A percentile compares a stretch with the other conserved stretches of the same genome.
Conservation (phyloP, 2,113 vertebrate species). For the Noctilio leporinus region DNA sequence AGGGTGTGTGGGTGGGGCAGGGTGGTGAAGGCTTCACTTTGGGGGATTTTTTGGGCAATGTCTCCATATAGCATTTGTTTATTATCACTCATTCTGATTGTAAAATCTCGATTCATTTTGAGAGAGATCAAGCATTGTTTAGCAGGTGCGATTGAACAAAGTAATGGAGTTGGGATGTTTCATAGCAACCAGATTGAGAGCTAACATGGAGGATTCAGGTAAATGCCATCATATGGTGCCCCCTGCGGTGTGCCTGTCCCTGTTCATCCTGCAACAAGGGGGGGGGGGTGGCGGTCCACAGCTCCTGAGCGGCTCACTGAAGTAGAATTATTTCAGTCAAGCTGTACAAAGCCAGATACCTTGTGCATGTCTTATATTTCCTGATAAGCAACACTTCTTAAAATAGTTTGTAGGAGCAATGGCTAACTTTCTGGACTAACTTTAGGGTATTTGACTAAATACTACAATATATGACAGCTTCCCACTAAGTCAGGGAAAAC, state of each 20-base stretch:
- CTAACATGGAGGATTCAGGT: not conserved
- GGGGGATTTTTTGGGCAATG: too few relatives aligned
- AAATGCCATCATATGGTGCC: accelerated
- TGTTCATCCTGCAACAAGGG: accelerated
- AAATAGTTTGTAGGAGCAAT: not conserved
- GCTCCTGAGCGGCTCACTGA: not conserved
- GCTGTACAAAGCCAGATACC: accelerated
- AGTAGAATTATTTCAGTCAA: not conserved
- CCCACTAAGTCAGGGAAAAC: not conserved
- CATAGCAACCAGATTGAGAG: not conserved
- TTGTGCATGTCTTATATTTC: accelerated
- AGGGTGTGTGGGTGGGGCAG: not conserved
- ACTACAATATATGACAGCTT: not conserved
- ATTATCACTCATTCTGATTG: not conserved
- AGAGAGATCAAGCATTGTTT: not conserved
- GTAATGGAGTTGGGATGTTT: not conserved
- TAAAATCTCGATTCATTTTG: not conserved
- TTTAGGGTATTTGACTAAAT: not conserved
- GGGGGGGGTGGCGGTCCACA: too few relatives aligned
- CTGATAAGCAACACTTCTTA: not conserved
- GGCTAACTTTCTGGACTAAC: not conserved
- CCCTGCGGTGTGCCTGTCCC: too few relatives aligned
- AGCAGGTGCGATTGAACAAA: not conserved
- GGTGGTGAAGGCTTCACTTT: not conserved
- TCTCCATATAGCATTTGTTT: not conserved